These are phyloP conservation scores for Scrobipalpa atriplicella DNA, from an alignment of 2,888 invertebrate genomes.

Conservation along the genomic window DNA sequence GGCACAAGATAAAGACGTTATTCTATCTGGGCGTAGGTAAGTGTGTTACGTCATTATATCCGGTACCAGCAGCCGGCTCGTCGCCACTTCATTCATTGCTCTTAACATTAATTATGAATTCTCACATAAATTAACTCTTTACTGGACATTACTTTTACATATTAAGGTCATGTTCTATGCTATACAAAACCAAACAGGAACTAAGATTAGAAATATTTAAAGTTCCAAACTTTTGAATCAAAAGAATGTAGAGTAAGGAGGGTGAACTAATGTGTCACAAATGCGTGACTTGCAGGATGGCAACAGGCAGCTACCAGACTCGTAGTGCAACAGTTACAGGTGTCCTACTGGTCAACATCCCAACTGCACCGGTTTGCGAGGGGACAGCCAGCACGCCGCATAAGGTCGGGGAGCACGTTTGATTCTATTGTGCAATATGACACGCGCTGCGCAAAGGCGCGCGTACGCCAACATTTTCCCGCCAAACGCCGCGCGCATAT, in stretches of 20 bases:
- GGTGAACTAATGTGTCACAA: neutral
- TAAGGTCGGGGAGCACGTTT: conserved; percentile 54
- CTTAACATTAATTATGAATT: conserved; percentile 7
- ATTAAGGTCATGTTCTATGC: too few species aligned
- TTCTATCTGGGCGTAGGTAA: neutral
- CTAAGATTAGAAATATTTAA: too few species aligned
- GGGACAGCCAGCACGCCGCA: conserved; percentile 22
- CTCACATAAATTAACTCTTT: conserved; percentile 22
- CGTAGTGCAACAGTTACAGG: conserved; percentile 2
- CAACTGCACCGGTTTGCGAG: conserved; percentile 22
- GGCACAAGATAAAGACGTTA: neutral
- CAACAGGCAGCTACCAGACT: neutral
- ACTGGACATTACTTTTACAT: neutral
- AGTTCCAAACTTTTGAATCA: too few species aligned
- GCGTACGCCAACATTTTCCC: conserved; percentile 73
- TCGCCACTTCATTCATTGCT: conserved; percentile 18
- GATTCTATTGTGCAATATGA: conserved; percentile 70
- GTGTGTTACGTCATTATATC: conserved; percentile 16
- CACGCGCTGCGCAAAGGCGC: conserved; percentile 61
- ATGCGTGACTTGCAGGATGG: neutral
- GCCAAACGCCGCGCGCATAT: conserved; percentile 66
- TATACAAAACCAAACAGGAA: too few species aligned
- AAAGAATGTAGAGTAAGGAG: neutral
- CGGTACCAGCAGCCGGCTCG: conserved; percentile 22
- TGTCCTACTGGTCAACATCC: conserved; percentile 17